Percentiles rank a stretch among this genome's conserved stretches.
Evolutionary conservation across 2,113 vertebrate genomes (phyloP).

Genomic region (Apistogramma diplotaenia): DNA sequence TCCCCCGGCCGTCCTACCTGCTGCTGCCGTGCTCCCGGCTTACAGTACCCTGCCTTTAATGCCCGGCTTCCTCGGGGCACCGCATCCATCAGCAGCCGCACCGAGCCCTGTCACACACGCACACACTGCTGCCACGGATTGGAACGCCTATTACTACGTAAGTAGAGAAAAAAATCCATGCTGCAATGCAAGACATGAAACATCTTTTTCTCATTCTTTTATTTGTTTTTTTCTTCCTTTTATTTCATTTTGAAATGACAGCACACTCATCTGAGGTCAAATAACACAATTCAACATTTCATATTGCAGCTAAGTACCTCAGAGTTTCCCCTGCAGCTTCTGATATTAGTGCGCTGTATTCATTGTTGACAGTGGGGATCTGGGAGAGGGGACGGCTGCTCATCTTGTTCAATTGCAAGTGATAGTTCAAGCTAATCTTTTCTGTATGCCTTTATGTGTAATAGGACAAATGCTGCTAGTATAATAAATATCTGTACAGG

Average conservation of each 20-base stretch:
- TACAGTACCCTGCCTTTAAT: conserved; percentile 79
- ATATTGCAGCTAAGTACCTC: not conserved
- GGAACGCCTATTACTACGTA: conserved; percentile 82
- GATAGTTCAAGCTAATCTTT: not conserved
- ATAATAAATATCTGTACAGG: not conserved
- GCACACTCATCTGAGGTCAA: not conserved
- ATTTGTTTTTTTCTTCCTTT: not conserved
- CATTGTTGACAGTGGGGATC: conserved; percentile 3
- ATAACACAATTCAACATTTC: conserved; percentile 29
- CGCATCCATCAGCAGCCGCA: conserved; percentile 64
- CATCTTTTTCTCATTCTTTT: not conserved
- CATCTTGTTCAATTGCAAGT: not conserved
- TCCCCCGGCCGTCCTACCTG: conserved; percentile 65
- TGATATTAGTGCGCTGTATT: not conserved
- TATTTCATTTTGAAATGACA: not conserved
- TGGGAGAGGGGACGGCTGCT: not conserved
- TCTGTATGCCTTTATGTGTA: not conserved
- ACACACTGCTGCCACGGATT: conserved; percentile 68
- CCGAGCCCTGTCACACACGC: conserved; percentile 60
- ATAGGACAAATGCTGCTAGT: not conserved
- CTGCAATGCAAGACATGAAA: not conserved
- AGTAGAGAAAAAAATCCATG: conserved; percentile 37
- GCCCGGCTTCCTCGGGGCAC: conserved; percentile 75
- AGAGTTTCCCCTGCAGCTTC: not conserved
- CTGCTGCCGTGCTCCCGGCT: conserved; percentile 68